Conservation (phyloP, 2,797 vertebrate species). For the Protosalanx chinensis region DNA sequence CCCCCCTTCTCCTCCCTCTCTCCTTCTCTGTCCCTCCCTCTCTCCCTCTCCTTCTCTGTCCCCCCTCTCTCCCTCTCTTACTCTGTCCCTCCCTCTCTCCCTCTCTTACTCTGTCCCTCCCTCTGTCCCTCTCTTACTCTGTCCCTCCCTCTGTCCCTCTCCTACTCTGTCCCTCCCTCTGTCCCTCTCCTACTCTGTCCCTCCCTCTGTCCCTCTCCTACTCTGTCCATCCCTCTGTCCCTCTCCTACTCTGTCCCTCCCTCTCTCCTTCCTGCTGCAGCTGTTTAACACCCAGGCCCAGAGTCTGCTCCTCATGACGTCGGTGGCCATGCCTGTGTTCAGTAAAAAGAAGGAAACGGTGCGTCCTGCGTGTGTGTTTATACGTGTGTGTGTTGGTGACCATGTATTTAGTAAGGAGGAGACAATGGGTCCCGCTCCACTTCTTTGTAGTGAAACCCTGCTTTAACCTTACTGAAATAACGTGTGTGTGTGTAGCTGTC, state of each 20-base stretch:
- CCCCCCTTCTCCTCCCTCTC: not conserved
- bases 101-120: not conserved
- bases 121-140: not conserved
- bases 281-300: conserved; percentile 86
- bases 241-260: too few relatives aligned
- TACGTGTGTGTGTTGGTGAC: conserved; percentile 15
- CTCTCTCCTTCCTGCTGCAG: conserved; percentile 53
- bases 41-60: not conserved
- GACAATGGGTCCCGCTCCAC: too few relatives aligned
- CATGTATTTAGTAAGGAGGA: too few relatives aligned
- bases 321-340: conserved; percentile 96
- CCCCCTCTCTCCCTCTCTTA: not conserved
- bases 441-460: too few relatives aligned
- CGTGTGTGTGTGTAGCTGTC: conserved; percentile 72
- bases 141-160: too few relatives aligned
- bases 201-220: not conserved
- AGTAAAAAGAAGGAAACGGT: conserved; percentile 97
- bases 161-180: too few relatives aligned
- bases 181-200: not conserved
- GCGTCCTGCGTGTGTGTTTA: conserved; percentile 9
- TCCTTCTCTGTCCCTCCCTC: not conserved
- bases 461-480: too few relatives aligned
- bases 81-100: not conserved
- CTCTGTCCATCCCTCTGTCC: too few relatives aligned
- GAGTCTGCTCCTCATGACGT: conserved; percentile 89